Base-by-base conservation (phyloP, 2,113 vertebrate genomes). In the Chaetura pelagica region DNA sequence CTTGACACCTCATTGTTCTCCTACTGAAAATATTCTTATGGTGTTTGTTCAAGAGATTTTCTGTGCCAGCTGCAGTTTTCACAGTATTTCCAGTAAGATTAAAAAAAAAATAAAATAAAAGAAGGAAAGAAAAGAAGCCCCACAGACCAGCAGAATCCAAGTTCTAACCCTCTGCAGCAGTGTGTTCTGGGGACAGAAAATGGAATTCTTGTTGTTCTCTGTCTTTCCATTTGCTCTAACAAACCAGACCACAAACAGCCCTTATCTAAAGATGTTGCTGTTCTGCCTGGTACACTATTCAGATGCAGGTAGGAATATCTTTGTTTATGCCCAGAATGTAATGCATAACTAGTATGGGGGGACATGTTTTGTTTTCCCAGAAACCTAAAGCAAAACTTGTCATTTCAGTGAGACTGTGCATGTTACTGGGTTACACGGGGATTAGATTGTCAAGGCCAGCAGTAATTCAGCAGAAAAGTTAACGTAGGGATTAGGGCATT, bases 1-100 rank as follows among this genome's bases (percentile, higher is more conserved):
- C 64, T 95, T 96, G 90, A 93, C 86, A 84, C 49, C 30, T 93
- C 73, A 96, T 96, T 97, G 94, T 96, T 96, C 68, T 96, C 38
- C 52, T 92, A 58, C 76, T 79, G 89, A 94, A 96, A 95, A 96
- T 87, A 95, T 90, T 88, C 88, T 93, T 68, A 27, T 75, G 52
- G 55, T 90, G 69, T 93, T 96, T 92, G 42, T 93, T 95, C 64
- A 84, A 86, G 57, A 75, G 32, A 63, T 21, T 71, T 77, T 93
- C 80, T 59, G 77, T 78, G 40, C 76, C 82, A 94, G 76, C 82
- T 95, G 76, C 87, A 90, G 72, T 88, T 91, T 89, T 78, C 88
- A 75, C 57, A 84, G 32, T 86, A 62, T 52, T 92, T 90, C 61
- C 63, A 92, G 57, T 64, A 88, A 85, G 13, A 88, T 71, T 24